A percentile compares a stretch with the other conserved stretches of the same genome.
Conservation (phyloP, 2,797 vertebrate genomes). For the Tiaroga cobitis region DNA sequence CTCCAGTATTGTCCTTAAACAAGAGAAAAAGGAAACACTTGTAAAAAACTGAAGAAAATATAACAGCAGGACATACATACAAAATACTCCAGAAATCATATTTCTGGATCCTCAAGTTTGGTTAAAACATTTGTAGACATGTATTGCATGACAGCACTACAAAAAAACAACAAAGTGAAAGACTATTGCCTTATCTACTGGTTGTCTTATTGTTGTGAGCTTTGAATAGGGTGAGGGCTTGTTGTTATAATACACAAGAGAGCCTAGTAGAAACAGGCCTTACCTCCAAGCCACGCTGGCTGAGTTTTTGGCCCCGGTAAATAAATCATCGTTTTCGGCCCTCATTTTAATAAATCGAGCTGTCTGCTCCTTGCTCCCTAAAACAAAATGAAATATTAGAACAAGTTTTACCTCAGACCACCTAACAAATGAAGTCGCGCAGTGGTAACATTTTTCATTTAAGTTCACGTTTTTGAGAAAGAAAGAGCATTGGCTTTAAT, state of each 20-base stretch:
- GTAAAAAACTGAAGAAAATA: too few species aligned
- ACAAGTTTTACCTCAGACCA: background rate
- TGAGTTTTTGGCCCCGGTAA: too few species aligned
- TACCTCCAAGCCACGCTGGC: too few species aligned
- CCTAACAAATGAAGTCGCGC: background rate
- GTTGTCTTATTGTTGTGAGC: background rate
- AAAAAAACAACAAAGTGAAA: background rate
- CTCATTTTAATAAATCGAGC: background rate
- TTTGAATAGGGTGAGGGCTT: background rate
- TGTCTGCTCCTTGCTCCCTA: background rate
- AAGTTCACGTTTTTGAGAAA: too few species aligned
- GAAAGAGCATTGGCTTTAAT: too few species aligned
- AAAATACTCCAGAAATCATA: background rate
- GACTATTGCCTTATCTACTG: background rate
- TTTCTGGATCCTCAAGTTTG: background rate
- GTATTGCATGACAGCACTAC: background rate
- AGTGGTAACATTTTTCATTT: too few species aligned
- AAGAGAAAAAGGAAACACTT: too few species aligned
- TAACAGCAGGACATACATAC: too few species aligned
- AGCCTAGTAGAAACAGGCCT: background rate
- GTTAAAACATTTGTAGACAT: background rate
- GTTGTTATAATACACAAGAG: background rate
- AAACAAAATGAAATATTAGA: background rate
- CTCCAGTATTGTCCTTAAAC: too few species aligned
- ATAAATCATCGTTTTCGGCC: background rate